Evolutionary conservation across 2,888 invertebrate genomes (phyloP).

Genomic region (Plebejus anna): DNA sequence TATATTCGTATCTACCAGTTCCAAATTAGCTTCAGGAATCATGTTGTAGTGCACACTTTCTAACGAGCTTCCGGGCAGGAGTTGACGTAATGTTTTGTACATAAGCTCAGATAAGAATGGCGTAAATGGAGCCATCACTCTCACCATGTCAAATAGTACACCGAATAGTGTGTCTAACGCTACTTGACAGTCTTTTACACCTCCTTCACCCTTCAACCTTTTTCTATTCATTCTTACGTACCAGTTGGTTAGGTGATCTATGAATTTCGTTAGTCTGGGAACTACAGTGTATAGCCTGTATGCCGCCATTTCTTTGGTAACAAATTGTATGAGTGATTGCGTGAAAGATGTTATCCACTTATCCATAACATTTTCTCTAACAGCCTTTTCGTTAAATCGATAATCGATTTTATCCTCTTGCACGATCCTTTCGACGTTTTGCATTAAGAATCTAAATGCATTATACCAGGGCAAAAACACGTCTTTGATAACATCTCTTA

Average conservation of each 20-base stretch:
- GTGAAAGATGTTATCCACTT: conserved; percentile 98
- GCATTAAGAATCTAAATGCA: conserved; percentile 94
- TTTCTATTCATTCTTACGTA: conserved; percentile 98
- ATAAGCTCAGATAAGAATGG: conserved; percentile 97
- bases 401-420: conserved; percentile 82
- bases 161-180: conserved; percentile 93
- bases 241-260: conserved; percentile 99
- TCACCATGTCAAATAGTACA: conserved; percentile 92
- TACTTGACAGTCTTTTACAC: conserved; percentile 87
- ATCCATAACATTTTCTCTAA: conserved; percentile 93
- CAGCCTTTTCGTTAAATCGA: conserved; percentile 75
- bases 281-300: conserved; percentile 98
- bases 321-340: conserved; percentile 93
- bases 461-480: conserved; percentile 99
- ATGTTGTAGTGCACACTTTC: conserved; percentile 95
- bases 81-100: conserved; percentile 91
- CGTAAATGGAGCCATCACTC: conserved; percentile 98
- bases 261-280: conserved; percentile 95
- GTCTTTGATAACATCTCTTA: conserved; percentile 96
- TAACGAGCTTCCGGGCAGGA: conserved; percentile 76
- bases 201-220: conserved; percentile 95
- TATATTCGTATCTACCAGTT: conserved; percentile 89
- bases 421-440: conserved; percentile 92
- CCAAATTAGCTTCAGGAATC: conserved; percentile 86
- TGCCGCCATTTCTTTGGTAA: conserved; percentile 95